A percentile compares a stretch with the other conserved stretches of the same genome.
Conservation (phyloP, 2,888 invertebrate genomes). For the Hyposoter dolosus region DNA sequence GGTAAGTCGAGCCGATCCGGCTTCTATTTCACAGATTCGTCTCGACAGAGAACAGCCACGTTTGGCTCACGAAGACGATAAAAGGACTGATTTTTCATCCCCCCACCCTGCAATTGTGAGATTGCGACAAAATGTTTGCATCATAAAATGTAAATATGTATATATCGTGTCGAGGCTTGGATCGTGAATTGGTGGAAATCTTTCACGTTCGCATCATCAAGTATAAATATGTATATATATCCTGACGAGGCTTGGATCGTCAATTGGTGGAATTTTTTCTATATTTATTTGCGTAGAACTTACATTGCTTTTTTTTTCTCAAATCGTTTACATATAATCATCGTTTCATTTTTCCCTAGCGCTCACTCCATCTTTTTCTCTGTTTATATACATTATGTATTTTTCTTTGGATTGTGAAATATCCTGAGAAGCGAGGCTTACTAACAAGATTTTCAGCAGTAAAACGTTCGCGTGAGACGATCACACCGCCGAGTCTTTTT, state of each 20-base stretch:
- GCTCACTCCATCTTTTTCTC: constrained; percentile 2
- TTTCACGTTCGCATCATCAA: constrained; percentile 49
- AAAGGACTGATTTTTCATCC: constrained; percentile 63
- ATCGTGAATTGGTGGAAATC: constrained; percentile 62
- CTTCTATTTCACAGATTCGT: constrained; percentile 25
- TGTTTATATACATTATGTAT: background rate
- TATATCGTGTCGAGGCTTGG: constrained; percentile 55
- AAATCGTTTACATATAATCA: background rate
- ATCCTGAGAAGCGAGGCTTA: constrained; percentile 21
- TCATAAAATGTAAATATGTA: constrained; percentile 38
- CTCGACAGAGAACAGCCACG: constrained; percentile 59
- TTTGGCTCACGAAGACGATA: constrained; percentile 64
- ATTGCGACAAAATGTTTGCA: constrained; percentile 44
- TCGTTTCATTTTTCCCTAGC: constrained; percentile 1
- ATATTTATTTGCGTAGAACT: constrained; percentile 48
- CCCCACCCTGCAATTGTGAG: constrained; percentile 20
- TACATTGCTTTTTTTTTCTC: constrained; percentile 24
- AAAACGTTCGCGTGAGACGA: constrained; percentile 31
- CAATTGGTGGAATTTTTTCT: constrained; percentile 51
- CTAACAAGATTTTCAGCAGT: constrained; percentile 40
- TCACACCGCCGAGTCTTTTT: constrained; percentile 20
- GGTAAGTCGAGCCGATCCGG: constrained; percentile 88
- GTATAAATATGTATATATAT: constrained; percentile 38
- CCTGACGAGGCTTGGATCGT: constrained; percentile 61
- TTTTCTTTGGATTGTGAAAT: constrained; percentile 2